Evolutionary conservation across 30 jellyfish, hydroid and myxozoan species (phyloP).

Genomic region (Pelagia noctiluca): DNA sequence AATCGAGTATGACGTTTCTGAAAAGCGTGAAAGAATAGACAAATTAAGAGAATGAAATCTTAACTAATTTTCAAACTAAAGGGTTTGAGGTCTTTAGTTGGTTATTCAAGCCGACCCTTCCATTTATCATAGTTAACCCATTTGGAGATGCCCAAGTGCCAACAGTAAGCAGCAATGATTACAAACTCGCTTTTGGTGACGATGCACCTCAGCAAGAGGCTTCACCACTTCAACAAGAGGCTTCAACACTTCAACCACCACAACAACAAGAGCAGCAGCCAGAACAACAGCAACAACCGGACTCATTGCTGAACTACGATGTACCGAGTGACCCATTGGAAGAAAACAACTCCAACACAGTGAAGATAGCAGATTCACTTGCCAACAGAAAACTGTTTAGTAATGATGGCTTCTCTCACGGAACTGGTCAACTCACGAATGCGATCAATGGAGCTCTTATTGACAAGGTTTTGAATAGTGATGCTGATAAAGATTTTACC

Average conservation of each 20-base stretch:
- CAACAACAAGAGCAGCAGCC: not conserved
- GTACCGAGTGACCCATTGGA: slow-evolving; percentile 66
- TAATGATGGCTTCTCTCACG: slow-evolving; percentile 64
- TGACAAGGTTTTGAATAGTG: slow-evolving; percentile 66
- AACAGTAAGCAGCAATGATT: slow-evolving; percentile 46
- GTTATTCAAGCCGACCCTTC: too few relatives aligned
- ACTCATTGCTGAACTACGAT: slow-evolving; percentile 44
- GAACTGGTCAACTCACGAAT: slow-evolving; percentile 54
- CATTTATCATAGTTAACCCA: slow-evolving; percentile 26
- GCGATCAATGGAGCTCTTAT: slow-evolving; percentile 46
- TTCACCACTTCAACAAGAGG: not conserved
- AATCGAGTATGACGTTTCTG: too few relatives aligned
- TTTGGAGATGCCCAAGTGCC: slow-evolving; percentile 69
- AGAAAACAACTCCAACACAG: slow-evolving; percentile 60
- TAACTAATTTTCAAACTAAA: too few relatives aligned
- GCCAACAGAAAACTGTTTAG: slow-evolving; percentile 65
- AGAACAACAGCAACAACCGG: too few relatives aligned
- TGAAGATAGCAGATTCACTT: slow-evolving; percentile 60
- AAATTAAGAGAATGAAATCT: too few relatives aligned
- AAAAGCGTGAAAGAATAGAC: too few relatives aligned
- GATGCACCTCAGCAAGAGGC: slow-evolving; percentile 42
- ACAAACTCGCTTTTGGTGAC: slow-evolving; percentile 68
- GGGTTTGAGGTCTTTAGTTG: too few relatives aligned
- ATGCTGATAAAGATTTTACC: slow-evolving; percentile 54
- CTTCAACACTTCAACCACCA: not conserved